Base-by-base conservation (phyloP, 2,797 vertebrate species). In the Danio choprae region DNA sequence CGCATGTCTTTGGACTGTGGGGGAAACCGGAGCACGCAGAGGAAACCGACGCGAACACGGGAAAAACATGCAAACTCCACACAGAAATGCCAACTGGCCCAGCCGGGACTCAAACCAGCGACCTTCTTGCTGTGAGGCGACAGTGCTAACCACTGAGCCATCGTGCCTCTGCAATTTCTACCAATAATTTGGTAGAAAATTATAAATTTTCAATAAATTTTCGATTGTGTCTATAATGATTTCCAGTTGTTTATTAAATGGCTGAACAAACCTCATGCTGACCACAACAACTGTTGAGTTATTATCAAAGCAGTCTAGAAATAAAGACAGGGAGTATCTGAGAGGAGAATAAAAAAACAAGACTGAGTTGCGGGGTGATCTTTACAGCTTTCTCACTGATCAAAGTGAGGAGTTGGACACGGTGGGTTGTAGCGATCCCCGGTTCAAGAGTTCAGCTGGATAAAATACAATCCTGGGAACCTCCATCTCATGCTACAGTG, bases 401-500 rank as follows among this genome's bases (percentile, higher is more conserved):
- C 46, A 15, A 20, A 79, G 69, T 74, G 36, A n/a, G 13, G 16
- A 53, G 53, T 13, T 55, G 29, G 50, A 77, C 29, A 58, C 13
- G 50, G 12, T 51, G 55, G 56, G 77, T 46, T 29, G 8, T 65
- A 74, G 60, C 44, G 41, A 80, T 74, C 64, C 50, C 67, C 18
- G 4, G 79, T 74, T 59, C 65, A 72, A 50, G 78, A 56, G 58
- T 62, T 62, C 65, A 79, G 38, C 56, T 44, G 50, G 74, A 71
- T 60, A 74, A 72, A 82, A 81, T 71, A 77, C 62, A 83, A 73
- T 69, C 74, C 74, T 80, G 82, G 77, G 83, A 81, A 84, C 41
- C 36, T 73, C 69, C 55, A 74, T 77, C 55, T 74, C 67, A 81
- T 71, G 74, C 71, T 74, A 69, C 72, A 58, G 64, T 76, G 80